Evolutionary conservation across 1,140 invertebrate genomes (phyloP).

Genomic region (Araneus ventricosus): DNA sequence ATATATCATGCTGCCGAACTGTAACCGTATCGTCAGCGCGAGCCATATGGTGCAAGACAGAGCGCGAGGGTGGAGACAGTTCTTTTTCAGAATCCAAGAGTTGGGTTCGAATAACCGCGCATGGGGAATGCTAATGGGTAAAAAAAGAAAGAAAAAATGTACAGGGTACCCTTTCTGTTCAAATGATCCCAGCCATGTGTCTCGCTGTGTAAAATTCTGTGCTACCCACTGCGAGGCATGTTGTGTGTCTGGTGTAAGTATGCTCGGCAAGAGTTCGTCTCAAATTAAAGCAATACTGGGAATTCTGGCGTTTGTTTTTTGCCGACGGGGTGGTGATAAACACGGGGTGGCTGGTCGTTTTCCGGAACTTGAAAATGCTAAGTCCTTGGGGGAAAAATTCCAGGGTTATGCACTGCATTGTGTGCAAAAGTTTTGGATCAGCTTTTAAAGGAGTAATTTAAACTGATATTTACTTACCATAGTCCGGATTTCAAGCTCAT

Average conservation of each 20-base stretch:
- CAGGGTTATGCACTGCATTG: neutral
- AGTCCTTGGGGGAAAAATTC: neutral
- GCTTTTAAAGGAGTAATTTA: no score
- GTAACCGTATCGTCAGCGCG: conserved; percentile 32
- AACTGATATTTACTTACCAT: no score
- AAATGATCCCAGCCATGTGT: conserved; percentile 35
- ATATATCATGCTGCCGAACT: conserved; percentile 36
- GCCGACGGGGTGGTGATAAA: conserved; percentile 22
- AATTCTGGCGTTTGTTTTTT: conserved; percentile 7
- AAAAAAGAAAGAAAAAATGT: neutral
- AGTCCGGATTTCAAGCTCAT: no score
- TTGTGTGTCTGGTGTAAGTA: neutral
- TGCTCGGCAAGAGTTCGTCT: neutral
- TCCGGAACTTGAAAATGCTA: no score
- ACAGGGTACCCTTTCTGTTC: conserved; percentile 57
- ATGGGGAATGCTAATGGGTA: conserved; percentile 17
- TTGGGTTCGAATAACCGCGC: neutral
- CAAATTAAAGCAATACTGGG: conserved; percentile 37
- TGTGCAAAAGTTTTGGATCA: neutral
- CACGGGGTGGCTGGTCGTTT: neutral
- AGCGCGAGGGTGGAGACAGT: neutral
- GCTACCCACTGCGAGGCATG: neutral
- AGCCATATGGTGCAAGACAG: conserved; percentile 47
- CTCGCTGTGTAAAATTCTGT: neutral
- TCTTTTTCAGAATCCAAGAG: neutral